Conservation (phyloP, 2,797 vertebrate species). For the Melanotaenia parkinsoni region DNA sequence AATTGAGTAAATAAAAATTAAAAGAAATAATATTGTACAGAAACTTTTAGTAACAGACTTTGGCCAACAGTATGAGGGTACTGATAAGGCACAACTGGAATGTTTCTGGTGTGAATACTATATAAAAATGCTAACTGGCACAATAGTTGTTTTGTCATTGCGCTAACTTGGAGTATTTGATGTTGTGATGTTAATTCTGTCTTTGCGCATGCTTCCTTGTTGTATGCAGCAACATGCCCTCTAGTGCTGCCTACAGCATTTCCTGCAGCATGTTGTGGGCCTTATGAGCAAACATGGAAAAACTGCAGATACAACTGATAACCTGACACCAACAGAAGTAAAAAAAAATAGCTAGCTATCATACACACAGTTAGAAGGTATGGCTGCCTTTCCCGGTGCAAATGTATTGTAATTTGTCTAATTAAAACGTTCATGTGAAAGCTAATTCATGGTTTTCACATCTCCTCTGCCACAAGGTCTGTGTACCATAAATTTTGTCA, state of each 20-base stretch:
- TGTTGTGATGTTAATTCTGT: constrained; percentile 10
- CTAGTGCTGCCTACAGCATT: constrained; percentile 41
- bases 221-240: constrained; percentile 14
- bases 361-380: background rate
- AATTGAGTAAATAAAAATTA: constrained; percentile 2
- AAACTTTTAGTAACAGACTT: background rate
- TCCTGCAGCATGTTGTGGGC: constrained; percentile 36
- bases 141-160: background rate
- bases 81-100: background rate
- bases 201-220: background rate
- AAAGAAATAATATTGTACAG: background rate
- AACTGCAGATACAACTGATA: constrained; percentile 39
- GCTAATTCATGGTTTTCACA: too few relatives aligned
- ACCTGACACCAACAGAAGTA: constrained; percentile 17
- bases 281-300: constrained; percentile 40
- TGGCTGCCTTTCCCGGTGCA: too few relatives aligned
- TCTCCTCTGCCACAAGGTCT: too few relatives aligned
- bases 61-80: background rate
- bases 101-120: background rate
- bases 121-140: background rate
- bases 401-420: too few relatives aligned
- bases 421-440: too few relatives aligned
- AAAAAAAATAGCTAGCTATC: background rate
- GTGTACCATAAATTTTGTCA: too few relatives aligned
- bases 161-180: background rate